Percentiles rank a stretch among this genome's conserved stretches.
phyloP scores from a whole-genome alignment of 2,797 vertebrate species.

The Dallia pectoralis region DNA sequence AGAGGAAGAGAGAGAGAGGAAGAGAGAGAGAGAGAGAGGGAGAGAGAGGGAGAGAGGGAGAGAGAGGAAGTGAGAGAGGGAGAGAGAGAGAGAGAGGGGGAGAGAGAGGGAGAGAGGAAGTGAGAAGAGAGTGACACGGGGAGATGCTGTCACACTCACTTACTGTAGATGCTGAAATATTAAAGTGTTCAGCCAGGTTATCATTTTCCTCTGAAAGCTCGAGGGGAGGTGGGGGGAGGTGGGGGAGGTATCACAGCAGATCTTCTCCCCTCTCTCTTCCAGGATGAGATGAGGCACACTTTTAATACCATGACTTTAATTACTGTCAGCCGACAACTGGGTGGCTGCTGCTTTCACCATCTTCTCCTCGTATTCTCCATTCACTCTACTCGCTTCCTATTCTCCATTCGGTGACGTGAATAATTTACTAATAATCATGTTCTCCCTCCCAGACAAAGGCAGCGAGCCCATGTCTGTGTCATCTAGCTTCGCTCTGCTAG shows the following conservation, averaged over 20 bases:
- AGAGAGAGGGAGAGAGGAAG: conserved; percentile 38
- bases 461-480: conserved; percentile 50
- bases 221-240: conserved; percentile 40
- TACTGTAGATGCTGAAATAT: conserved; percentile 76
- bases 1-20: conserved; percentile 44
- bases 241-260: conserved; percentile 72
- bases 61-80: conserved; percentile 45
- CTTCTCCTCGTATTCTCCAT: conserved; percentile 35
- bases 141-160: conserved; percentile 79
- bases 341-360: conserved; percentile 37
- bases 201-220: conserved; percentile 79
- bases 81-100: conserved; percentile 38
- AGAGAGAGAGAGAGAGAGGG: conserved; percentile 23
- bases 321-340: conserved; percentile 36
- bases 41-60: conserved; percentile 20
- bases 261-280: conserved; percentile 61
- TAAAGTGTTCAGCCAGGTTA: conserved; percentile 80
- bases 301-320: conserved; percentile 73
- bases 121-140: conserved; percentile 59
- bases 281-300: conserved; percentile 65
- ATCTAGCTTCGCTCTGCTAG: conserved; percentile 21
- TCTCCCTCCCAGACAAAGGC: conserved; percentile 51
- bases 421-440: conserved; percentile 69
- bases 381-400: conserved; percentile 28
- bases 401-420: conserved; percentile 61